A percentile compares a stretch with the other conserved stretches of the same genome.
Conservation (phyloP, 2,113 vertebrate genomes). For the Gyps fulvus region DNA sequence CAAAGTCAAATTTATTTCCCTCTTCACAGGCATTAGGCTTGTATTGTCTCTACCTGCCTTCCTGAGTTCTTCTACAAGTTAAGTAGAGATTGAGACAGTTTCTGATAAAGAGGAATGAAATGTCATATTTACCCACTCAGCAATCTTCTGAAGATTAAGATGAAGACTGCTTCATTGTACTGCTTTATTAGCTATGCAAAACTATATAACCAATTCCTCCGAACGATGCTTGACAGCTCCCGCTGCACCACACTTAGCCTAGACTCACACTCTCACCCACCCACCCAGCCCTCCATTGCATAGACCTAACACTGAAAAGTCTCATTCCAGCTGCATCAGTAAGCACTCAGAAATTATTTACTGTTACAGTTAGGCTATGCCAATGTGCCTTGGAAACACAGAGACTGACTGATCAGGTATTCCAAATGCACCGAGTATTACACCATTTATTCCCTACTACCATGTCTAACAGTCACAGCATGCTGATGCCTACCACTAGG, state of each 20-base stretch:
- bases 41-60: neutral
- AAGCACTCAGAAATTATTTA: neutral
- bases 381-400: neutral
- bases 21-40: neutral
- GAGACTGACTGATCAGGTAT: neutral
- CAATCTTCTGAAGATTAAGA: neutral
- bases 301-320: neutral
- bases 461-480: neutral
- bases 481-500: neutral
- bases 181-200: neutral
- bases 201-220: fast-evolving
- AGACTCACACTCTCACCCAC: neutral
- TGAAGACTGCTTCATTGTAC: neutral
- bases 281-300: fast-evolving
- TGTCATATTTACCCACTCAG: neutral
- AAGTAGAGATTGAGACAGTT: neutral
- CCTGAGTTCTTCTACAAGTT: neutral
- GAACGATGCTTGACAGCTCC: neutral
- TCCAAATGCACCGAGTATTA: neutral
- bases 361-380: neutral
- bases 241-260: neutral
- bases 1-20: neutral
- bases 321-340: fast-evolving
- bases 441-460: neutral
- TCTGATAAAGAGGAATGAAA: neutral